Evolutionary conservation across 2,113 vertebrate species (phyloP).

Genomic region (Camelus bactrianus): DNA sequence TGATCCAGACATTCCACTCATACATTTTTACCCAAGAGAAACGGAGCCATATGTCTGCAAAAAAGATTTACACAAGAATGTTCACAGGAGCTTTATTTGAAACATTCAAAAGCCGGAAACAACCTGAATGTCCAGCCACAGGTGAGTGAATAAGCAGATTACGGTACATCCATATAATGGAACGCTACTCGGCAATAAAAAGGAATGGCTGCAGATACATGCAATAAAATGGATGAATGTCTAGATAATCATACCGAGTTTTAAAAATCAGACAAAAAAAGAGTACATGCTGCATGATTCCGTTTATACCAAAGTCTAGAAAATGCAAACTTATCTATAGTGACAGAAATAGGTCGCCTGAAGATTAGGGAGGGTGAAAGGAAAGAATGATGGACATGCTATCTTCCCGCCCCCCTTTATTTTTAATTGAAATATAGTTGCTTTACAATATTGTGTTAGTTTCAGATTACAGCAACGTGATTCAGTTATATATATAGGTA

Average conservation of each 20-base stretch:
- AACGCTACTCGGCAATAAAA: background rate
- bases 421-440: too few species aligned
- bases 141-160: background rate
- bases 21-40: conserved; percentile 18
- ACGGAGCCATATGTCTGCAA: background rate
- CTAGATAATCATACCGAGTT: conserved; percentile 30
- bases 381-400: background rate
- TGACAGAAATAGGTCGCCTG: background rate
- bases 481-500: too few species aligned
- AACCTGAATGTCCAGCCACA: background rate
- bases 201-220: background rate
- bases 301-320: background rate
- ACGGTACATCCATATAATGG: background rate
- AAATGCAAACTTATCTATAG: background rate
- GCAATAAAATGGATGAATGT: background rate
- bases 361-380: background rate
- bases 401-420: too few species aligned
- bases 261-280: background rate
- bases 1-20: background rate
- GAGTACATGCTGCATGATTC: background rate
- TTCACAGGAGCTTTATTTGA: background rate
- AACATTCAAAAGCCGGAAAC: conserved; percentile 33
- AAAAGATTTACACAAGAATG: background rate
- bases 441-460: too few species aligned
- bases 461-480: too few species aligned